phyloP scores from a whole-genome alignment of 2,113 vertebrate species.

The Callocephalon fimbriatum region DNA sequence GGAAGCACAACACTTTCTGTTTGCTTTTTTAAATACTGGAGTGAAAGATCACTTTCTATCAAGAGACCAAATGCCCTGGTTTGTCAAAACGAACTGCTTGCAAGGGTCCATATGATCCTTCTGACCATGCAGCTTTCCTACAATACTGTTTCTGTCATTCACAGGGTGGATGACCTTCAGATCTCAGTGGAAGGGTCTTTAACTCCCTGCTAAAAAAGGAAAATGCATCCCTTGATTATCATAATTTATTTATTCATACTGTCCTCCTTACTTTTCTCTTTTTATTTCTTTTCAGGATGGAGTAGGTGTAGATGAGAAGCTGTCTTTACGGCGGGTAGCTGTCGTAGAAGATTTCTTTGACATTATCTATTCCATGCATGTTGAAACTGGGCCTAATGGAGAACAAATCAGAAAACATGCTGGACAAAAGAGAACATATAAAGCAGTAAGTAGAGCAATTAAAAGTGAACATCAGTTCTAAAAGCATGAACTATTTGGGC shows the following conservation, averaged over 20 bases:
- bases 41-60: background rate
- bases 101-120: background rate
- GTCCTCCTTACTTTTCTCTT: constrained; percentile 5
- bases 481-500: background rate
- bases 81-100: background rate
- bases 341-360: constrained; percentile 90
- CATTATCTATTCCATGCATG: constrained; percentile 90
- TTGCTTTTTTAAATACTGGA: background rate
- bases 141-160: background rate
- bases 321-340: constrained; percentile 84
- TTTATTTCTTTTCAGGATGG: constrained; percentile 79
- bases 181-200: constrained; percentile 4
- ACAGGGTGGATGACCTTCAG: background rate
- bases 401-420: constrained; percentile 88
- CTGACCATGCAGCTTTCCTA: background rate
- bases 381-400: constrained; percentile 87
- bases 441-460: constrained; percentile 80
- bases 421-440: constrained; percentile 87
- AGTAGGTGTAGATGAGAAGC: constrained; percentile 84
- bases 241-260: constrained; percentile 10
- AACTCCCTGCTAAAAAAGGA: background rate
- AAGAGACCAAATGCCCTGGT: background rate
- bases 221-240: background rate
- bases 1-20: background rate
- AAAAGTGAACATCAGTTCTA: background rate